A percentile compares a stretch with the other conserved stretches of the same genome.
Evolutionary conservation across 2,888 invertebrate species (phyloP).

Genomic region (Himalopsyche anomala): DNA sequence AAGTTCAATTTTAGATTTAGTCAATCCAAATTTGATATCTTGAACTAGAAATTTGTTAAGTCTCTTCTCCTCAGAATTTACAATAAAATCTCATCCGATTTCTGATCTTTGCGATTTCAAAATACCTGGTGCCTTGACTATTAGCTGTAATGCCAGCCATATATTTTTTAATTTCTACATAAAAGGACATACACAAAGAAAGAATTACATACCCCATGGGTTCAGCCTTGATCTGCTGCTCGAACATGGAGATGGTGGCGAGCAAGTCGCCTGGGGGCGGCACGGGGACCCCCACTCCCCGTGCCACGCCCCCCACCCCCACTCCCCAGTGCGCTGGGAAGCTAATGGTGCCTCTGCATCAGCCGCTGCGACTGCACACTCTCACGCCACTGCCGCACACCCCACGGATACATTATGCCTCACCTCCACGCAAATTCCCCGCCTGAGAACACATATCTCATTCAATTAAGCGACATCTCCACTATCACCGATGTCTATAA

Average conservation of each 20-base stretch:
- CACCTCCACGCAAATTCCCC: background rate
- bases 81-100: too few relatives aligned
- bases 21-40: too few relatives aligned
- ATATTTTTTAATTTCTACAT: too few relatives aligned
- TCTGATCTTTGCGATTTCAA: too few relatives aligned
- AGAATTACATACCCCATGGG: constrained; percentile 76
- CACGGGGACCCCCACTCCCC: constrained; percentile 79
- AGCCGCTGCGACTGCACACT: constrained; percentile 53
- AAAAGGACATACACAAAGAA: too few relatives aligned
- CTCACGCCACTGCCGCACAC: constrained; percentile 36
- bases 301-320: constrained; percentile 80
- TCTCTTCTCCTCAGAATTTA: too few relatives aligned
- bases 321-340: constrained; percentile 80
- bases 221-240: constrained; percentile 84
- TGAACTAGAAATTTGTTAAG: too few relatives aligned
- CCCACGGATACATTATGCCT: background rate
- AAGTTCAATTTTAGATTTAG: too few relatives aligned
- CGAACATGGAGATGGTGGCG: constrained; percentile 82
- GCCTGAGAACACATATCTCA: background rate
- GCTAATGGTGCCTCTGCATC: constrained; percentile 77
- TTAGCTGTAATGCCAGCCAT: too few relatives aligned
- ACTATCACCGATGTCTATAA: too few relatives aligned
- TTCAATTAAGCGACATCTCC: background rate
- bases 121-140: too few relatives aligned
- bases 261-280: constrained; percentile 80